These are phyloP conservation scores for Thermophis baileyi DNA, from an alignment of 2,113 vertebrate genomes.

Conservation along the genomic window DNA sequence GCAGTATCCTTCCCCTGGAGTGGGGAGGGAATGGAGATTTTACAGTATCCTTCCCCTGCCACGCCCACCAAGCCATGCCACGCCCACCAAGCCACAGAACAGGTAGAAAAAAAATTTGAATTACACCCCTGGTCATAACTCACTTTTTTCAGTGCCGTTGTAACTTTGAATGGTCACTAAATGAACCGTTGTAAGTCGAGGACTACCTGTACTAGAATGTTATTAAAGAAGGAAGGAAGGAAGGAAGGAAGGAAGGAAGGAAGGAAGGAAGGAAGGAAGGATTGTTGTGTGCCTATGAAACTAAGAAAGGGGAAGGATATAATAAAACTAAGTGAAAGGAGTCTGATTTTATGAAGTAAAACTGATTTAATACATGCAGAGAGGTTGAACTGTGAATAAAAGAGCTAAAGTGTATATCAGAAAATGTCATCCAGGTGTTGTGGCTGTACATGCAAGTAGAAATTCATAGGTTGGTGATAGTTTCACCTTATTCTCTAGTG, in stretches of 20 bases:
- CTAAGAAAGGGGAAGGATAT: not conserved
- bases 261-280: not conserved
- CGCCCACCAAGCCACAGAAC: too few species aligned
- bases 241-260: not conserved
- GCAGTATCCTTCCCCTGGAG: too few species aligned
- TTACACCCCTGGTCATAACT: too few species aligned
- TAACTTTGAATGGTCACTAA: too few species aligned
- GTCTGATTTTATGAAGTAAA: not conserved
- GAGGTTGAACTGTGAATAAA: not conserved
- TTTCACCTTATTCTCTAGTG: not conserved
- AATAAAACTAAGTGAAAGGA: not conserved
- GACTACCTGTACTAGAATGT: too few species aligned
- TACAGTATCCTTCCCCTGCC: too few species aligned
- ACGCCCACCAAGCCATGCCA: too few species aligned
- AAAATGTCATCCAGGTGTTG: not conserved
- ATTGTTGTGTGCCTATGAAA: not conserved
- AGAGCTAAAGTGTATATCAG: not conserved
- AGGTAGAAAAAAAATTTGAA: too few species aligned
- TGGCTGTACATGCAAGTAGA: not conserved
- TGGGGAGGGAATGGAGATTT: too few species aligned
- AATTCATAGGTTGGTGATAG: not conserved
- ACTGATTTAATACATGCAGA: not conserved
- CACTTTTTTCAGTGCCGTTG: too few species aligned
- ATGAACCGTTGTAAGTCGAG: too few species aligned
- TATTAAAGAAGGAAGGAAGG: too few species aligned